Conservation (phyloP, 1,140 invertebrate genomes). For the Leucophenga varia region DNA sequence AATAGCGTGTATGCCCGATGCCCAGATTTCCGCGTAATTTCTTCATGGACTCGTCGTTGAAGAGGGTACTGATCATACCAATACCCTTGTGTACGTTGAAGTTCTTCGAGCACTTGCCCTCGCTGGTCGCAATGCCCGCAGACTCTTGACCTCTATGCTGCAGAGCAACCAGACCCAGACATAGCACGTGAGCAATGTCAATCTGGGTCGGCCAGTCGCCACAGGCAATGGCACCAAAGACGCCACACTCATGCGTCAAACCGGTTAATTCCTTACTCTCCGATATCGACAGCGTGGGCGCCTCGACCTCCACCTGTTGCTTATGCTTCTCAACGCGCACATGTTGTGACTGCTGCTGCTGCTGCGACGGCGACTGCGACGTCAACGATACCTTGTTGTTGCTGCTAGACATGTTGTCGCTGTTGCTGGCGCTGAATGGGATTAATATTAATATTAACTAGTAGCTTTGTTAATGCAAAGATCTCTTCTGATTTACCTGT, state of each 20-base stretch:
- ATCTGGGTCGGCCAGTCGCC: slow-evolving; percentile 81
- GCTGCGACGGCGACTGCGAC: no score
- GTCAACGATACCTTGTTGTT: no score
- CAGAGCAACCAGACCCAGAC: slow-evolving; percentile 86
- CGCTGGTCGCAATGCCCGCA: slow-evolving; percentile 93
- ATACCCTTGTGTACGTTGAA: slow-evolving; percentile 89
- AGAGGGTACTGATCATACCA: slow-evolving; percentile 92
- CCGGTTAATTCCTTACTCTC: slow-evolving; percentile 60
- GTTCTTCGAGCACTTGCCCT: slow-evolving; percentile 72
- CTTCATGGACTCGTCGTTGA: slow-evolving; percentile 85
- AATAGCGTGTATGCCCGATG: slow-evolving; percentile 96
- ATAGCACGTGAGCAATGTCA: slow-evolving; percentile 76
- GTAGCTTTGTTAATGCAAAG: slow-evolving; percentile 13
- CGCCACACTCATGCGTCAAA: slow-evolving; percentile 89
- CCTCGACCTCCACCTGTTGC: slow-evolving; percentile 35
- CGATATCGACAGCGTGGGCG: slow-evolving; percentile 21
- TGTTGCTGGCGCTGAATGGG: no score
- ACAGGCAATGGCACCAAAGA: slow-evolving; percentile 89
- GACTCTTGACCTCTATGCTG: slow-evolving; percentile 97
- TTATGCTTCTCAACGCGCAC: slow-evolving; percentile 7
- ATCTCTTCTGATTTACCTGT: slow-evolving; percentile 37
- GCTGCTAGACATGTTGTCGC: no score
- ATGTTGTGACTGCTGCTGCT: no score
- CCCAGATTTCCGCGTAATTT: slow-evolving; percentile 89
- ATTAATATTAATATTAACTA: slow-evolving; percentile 13